These are phyloP conservation scores for Neodiprion fabricii DNA, from an alignment of 1,140 invertebrate genomes.

Conservation along the genomic window DNA sequence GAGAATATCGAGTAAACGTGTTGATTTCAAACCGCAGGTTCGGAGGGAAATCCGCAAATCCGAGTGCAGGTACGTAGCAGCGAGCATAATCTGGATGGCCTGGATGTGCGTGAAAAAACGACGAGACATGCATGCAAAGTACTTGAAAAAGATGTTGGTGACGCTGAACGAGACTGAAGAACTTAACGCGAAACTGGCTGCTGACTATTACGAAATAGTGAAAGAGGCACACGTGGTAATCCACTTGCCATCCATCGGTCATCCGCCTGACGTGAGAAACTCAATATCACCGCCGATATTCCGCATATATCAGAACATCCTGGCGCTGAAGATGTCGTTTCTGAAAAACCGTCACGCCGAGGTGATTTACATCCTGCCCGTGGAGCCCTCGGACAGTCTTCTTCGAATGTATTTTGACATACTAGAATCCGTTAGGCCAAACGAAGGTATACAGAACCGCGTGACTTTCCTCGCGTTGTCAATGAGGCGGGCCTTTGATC, in stretches of 20 bases:
- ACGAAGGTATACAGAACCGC: slow-evolving; percentile 18
- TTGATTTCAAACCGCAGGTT: slow-evolving; percentile 12
- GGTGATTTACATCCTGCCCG: slow-evolving; percentile 29
- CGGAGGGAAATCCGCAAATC: slow-evolving; percentile 19
- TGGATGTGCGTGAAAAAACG: slow-evolving; percentile 27
- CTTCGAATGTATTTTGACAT: slow-evolving; percentile 32
- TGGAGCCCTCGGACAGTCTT: slow-evolving; percentile 21
- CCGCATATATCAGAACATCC: slow-evolving; percentile 22
- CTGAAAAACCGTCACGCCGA: slow-evolving; percentile 22
- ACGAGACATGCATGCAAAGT: slow-evolving; percentile 24
- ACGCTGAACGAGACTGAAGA: slow-evolving; percentile 23
- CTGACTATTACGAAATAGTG: slow-evolving; percentile 16
- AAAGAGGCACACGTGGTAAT: slow-evolving; percentile 26
- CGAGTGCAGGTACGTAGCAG: slow-evolving; percentile 32
- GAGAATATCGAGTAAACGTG: background rate
- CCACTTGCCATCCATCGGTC: slow-evolving; percentile 30
- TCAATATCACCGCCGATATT: slow-evolving; percentile 14
- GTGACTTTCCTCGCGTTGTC: slow-evolving; percentile 31
- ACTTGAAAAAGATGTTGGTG: slow-evolving; percentile 27
- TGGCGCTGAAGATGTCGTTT: slow-evolving; percentile 25
- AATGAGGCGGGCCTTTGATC: slow-evolving; percentile 9
- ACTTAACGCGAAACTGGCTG: slow-evolving; percentile 18
- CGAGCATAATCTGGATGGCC: slow-evolving; percentile 30
- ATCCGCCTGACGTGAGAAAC: slow-evolving; percentile 19
- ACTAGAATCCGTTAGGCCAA: slow-evolving; percentile 28